phyloP scores from a whole-genome alignment of 53 echinoderm and acorn worm genomes.

The Stichopus horrens region DNA sequence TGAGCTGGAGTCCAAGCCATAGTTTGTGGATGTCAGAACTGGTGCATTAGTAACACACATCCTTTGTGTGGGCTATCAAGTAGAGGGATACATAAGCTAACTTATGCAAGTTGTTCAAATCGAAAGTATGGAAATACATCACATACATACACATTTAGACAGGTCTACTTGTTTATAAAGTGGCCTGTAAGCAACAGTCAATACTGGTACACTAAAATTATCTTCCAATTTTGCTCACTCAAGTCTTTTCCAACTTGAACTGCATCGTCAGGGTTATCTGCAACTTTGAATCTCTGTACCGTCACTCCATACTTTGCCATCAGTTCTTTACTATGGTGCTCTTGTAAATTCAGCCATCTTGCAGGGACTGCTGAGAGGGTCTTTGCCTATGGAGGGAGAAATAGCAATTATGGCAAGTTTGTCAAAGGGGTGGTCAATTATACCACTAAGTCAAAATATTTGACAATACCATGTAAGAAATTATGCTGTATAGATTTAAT shows the following conservation, averaged over 20 bases:
- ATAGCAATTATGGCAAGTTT: no score
- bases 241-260: constrained; percentile 68
- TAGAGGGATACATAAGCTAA: no score
- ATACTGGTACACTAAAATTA: background rate
- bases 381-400: background rate
- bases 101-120: no score
- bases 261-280: constrained; percentile 61
- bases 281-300: constrained; percentile 70
- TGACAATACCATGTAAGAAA: no score
- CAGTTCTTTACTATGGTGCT: constrained; percentile 75
- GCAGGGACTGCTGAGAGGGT: constrained; percentile 55
- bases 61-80: no score
- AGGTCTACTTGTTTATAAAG: background rate
- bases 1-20: no score
- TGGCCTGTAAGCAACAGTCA: background rate
- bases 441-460: no score
- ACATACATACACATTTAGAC: background rate
- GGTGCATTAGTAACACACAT: no score
- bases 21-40: no score
- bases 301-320: constrained; percentile 72
- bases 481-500: no score
- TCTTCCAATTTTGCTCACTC: constrained; percentile 48
- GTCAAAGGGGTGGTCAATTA: no score
- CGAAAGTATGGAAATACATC: no score
- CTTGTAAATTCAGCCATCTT: constrained; percentile 79